Evolutionary conservation across 2,113 vertebrate species (phyloP), one percentile per base, ranked within the genome.

Genomic region (Psittacula cyanocephala): DNA sequence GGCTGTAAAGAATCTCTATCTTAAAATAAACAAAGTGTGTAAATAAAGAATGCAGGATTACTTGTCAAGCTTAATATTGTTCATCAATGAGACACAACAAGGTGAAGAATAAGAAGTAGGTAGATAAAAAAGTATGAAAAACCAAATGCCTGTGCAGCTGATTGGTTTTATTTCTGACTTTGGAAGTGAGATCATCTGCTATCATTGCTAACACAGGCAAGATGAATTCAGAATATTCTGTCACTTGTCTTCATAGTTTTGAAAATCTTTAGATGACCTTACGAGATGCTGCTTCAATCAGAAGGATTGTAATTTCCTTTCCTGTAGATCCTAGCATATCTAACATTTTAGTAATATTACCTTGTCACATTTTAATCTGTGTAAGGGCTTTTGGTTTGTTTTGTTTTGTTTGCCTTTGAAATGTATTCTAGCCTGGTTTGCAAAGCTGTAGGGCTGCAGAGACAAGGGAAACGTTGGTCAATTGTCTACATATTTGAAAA

Each of bases 221-320:
- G 70, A 89, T 80, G 63, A 91, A 94, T 94, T 88, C 37, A 89
- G 71, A 97, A 80, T 89, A 85, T 96, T 82, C 87, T 82, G 53
- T 31, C 81, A 89, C 75, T 89, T 83, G 19, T 86, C 92, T 89
- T 91, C 74, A 71, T 79, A 95, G 69, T 94, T 95, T 91, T 87
- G 70, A 89, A 91, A 94, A 93, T 95, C 57, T 96, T 83, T 62
- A 81, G 44, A 81, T 89, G 69, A 96, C 77, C 69, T 63, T 59
- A 27, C 46, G 41, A 96, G 65, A 89, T n/a, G 28, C 57, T 88
- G 15, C 44, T 91, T 94, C 86, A 92, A 33, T 85, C 85, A 92
- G 57, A 85, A 79, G 93, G 47, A 70, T 79, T 93, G 27, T 88
- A 0, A 80, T 89, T 95, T 93, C 25, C 13, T 86, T 91, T 94